Conservation (phyloP, 2,888 invertebrate genomes). For the Mycalesis mineus region DNA sequence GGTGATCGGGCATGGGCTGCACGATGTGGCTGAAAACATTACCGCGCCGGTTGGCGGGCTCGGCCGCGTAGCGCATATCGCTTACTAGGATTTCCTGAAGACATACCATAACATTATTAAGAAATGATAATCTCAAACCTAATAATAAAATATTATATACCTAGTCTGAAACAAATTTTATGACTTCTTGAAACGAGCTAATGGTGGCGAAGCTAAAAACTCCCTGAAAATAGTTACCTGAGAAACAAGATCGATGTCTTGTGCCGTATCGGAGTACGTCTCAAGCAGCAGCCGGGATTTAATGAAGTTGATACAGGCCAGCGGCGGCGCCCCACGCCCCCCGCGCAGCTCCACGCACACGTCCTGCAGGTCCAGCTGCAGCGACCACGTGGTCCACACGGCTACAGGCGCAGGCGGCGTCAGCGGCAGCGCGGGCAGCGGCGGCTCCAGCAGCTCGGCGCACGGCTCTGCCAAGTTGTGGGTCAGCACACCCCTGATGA, state of each 20-base stretch:
- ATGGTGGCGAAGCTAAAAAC: no score
- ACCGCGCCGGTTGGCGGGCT: slow-evolving; percentile 83
- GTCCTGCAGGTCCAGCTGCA: slow-evolving; percentile 90
- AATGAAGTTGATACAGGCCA: slow-evolving; percentile 94
- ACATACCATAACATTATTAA: no score
- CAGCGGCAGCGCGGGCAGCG: slow-evolving; percentile 26
- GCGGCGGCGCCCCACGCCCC: slow-evolving; percentile 73
- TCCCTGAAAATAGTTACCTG: slow-evolving; percentile 72
- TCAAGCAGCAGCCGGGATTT: slow-evolving; percentile 92
- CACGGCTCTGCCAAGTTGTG: slow-evolving; percentile 92
- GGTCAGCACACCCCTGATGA: slow-evolving; percentile 90
- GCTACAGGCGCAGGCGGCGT: slow-evolving; percentile 20
- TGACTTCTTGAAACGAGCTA: no score
- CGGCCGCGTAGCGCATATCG: slow-evolving; percentile 84
- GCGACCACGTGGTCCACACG: slow-evolving; percentile 86
- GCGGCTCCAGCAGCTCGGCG: slow-evolving; percentile 44
- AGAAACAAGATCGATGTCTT: slow-evolving; percentile 95
- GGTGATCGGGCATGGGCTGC: slow-evolving; percentile 83
- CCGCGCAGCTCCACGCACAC: slow-evolving; percentile 86
- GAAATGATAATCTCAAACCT: no score
- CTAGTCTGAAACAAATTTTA: no score
- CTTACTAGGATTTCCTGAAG: slow-evolving; percentile 84
- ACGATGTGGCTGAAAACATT: slow-evolving; percentile 94
- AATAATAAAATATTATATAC: no score
- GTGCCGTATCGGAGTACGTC: slow-evolving; percentile 90